Evolutionary conservation across 2,113 vertebrate genomes (phyloP), one percentile per base, ranked within the genome.

Genomic region (Phocoena phocoena): DNA sequence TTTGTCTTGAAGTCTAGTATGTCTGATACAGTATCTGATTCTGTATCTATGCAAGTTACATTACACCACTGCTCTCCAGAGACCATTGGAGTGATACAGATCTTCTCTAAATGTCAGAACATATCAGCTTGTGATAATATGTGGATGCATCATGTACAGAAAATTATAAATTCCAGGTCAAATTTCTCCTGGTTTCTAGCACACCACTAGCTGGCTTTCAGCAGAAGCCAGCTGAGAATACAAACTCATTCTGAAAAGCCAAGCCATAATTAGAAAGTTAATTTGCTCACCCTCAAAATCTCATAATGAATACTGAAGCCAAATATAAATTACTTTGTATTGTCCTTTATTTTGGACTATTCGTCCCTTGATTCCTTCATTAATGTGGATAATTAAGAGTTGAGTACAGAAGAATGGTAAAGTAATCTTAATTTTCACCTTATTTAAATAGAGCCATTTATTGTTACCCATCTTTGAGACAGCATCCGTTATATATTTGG

Each of bases 221-320:
- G 68, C 23, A 88, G 36, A 83, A 89, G 23, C 44, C 79, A 93
- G 33, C 44, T 92, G 85, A 97, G 83, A 97, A 71, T 86, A 92
- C 2, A 82, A 88, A 81, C 73, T 95, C 88, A 90, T 77, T 90
- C 9, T 93, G 77, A 92, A 74, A 91, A 94, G 41, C 44, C 74
- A 96, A 93, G 79, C 83, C 65, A 86, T 94, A 97, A 96, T 97
- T 97, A 97, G 77, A 83, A 98, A 90, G 70, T 96, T 96, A 98
- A 97, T 97, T 97, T 95, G 11, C 63, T 97, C 33, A 95, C 68
- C 15, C 31, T 96, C 31, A 86, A 96, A 87, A 81, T 94, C 82
- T 81, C 26, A 80, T 94, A 90, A 70, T 90, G 92, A 91, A 93
- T 65, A 86, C 10, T 15, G 71, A 96, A 94, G 81, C 33, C 87